Evolutionary conservation across 2,888 invertebrate species (phyloP).

Genomic region (Drosophila incognita): DNA sequence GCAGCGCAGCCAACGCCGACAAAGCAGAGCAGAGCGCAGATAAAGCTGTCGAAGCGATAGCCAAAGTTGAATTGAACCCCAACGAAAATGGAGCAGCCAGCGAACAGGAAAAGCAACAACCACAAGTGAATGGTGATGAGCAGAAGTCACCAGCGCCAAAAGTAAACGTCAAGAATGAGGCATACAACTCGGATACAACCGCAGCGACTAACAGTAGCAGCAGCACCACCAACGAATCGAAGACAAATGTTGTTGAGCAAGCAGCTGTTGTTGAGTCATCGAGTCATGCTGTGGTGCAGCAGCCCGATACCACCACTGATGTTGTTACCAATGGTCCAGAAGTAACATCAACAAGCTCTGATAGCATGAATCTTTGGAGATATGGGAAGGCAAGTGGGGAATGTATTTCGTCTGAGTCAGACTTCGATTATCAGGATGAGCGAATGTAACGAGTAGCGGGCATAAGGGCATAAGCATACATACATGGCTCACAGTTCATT

Average conservation of each 20-base stretch:
- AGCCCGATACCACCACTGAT: conserved; percentile 33
- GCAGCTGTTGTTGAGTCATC: conserved; percentile 14
- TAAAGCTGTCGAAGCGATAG: conserved; percentile 31
- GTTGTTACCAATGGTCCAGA: conserved; percentile 71
- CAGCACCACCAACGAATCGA: conserved; percentile 49
- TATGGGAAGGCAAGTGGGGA: too few relatives aligned
- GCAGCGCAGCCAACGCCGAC: conserved; percentile 3
- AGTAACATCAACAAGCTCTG: too few relatives aligned
- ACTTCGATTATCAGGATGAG: too few relatives aligned
- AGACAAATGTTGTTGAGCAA: conserved; percentile 15
- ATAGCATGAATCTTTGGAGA: too few relatives aligned
- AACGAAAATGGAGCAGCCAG: conserved; percentile 74
- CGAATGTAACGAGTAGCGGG: too few relatives aligned
- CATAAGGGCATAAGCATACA: too few relatives aligned
- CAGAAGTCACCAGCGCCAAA: conserved; percentile 56
- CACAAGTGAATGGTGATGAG: conserved; percentile 63
- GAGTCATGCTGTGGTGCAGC: conserved; percentile 44
- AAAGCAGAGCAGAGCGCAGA: conserved; percentile 36
- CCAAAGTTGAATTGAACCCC: conserved; percentile 59
- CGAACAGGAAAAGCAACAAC: conserved; percentile 60
- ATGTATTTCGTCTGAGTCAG: too few relatives aligned
- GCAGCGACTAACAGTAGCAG: conserved; percentile 28
- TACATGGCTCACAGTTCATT: too few relatives aligned
- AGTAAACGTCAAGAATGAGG: conserved; percentile 52
- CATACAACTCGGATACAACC: conserved; percentile 52